Conservation (phyloP, 1,140 invertebrate species). For the Neodiprion pinetum region DNA sequence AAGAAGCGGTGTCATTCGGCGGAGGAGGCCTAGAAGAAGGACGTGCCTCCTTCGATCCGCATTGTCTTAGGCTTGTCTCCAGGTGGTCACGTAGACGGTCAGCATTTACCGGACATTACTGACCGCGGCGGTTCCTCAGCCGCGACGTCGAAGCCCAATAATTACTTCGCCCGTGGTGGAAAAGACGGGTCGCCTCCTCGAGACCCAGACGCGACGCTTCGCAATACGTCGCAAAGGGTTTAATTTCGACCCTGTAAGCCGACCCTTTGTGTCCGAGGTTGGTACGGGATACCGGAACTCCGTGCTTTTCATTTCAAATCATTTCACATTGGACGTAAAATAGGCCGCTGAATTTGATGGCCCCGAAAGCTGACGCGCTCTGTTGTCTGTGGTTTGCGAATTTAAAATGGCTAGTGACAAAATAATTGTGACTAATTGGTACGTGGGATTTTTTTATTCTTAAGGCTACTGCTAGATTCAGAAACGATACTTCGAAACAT, state of each 20-base stretch:
- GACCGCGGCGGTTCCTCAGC: constrained; percentile 10
- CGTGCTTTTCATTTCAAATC: too few relatives aligned
- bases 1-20: not conserved
- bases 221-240: constrained; percentile 40
- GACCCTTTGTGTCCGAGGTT: constrained; percentile 16
- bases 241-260: constrained; percentile 51
- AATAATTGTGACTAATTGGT: too few relatives aligned
- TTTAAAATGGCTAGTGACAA: too few relatives aligned
- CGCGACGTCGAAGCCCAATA: constrained; percentile 29
- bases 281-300: too few relatives aligned
- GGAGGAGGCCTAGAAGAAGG: not conserved
- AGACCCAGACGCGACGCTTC: constrained; percentile 31
- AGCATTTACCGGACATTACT: constrained; percentile 44
- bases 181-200: not conserved
- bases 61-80: not conserved
- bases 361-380: too few relatives aligned
- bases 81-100: constrained; percentile 47
- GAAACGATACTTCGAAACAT: too few relatives aligned
- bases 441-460: too few relatives aligned
- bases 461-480: too few relatives aligned
- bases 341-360: too few relatives aligned
- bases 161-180: constrained; percentile 33
- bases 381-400: too few relatives aligned
- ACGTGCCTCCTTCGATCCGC: not conserved
- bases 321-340: too few relatives aligned